Evolutionary conservation across 2,113 vertebrate species (phyloP).

Genomic region (Recurvirostra avosetta): DNA sequence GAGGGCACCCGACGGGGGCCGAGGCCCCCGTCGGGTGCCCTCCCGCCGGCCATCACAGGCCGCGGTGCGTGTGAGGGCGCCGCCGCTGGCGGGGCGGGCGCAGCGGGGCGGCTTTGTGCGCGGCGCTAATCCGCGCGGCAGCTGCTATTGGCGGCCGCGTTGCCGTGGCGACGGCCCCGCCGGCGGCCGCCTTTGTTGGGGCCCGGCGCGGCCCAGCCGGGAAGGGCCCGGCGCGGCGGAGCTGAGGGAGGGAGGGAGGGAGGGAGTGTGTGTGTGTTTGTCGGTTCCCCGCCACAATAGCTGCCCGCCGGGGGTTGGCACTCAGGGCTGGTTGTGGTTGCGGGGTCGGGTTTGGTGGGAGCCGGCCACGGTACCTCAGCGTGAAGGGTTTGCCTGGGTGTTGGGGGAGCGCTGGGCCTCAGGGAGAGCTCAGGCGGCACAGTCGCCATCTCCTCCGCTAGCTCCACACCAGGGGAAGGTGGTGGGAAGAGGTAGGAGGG

Average conservation of each 20-base stretch:
- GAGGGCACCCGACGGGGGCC: neutral
- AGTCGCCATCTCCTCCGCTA: neutral
- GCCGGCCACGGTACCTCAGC: accelerated
- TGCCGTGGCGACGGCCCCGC: conserved; percentile 71
- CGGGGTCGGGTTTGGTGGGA: neutral
- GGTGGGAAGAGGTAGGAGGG: neutral
- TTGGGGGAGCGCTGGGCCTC: neutral
- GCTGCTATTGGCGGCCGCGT: conserved; percentile 79
- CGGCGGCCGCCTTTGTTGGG: conserved; percentile 80
- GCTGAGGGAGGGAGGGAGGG: too few relatives aligned
- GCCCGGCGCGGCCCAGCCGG: conserved; percentile 67
- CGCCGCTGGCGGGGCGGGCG: neutral
- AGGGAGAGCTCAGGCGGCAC: neutral
- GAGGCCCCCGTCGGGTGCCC: neutral
- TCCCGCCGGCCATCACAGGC: neutral
- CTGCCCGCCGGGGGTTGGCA: neutral
- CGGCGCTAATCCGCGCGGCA: conserved; percentile 77
- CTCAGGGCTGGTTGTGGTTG: neutral
- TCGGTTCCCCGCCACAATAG: neutral
- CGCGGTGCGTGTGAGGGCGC: neutral
- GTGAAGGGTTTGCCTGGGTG: neutral
- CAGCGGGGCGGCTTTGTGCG: conserved; percentile 77
- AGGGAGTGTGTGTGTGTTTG: neutral
- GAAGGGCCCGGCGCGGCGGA: neutral
- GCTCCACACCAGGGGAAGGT: neutral